A percentile compares a stretch with the other conserved stretches of the same genome.
These are phyloP conservation scores for Meandrina meandrites DNA, from an alignment of 92 coral and sea anemone species.

Conservation along the genomic window DNA sequence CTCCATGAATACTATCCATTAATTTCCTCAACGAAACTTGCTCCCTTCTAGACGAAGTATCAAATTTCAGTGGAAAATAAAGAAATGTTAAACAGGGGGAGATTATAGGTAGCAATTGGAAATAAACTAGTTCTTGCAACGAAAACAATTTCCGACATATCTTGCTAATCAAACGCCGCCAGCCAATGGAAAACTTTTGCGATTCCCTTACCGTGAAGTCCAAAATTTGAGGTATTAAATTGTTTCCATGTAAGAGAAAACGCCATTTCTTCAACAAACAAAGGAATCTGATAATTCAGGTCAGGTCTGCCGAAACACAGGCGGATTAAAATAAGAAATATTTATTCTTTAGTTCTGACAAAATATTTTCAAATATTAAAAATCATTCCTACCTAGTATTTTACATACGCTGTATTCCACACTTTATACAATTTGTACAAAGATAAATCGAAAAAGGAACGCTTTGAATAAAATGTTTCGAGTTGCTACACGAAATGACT, in stretches of 20 bases:
- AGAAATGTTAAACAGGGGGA: neutral
- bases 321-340: constrained; percentile 16
- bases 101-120: neutral
- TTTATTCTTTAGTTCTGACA: constrained; percentile 29
- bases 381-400: constrained; percentile 39
- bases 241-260: neutral
- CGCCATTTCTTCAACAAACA: neutral
- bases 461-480: neutral
- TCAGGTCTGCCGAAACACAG: neutral
- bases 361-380: constrained; percentile 37
- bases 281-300: neutral
- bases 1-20: neutral
- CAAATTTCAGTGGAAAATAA: neutral
- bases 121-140: neutral
- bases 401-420: constrained; percentile 33
- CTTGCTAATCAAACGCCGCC: neutral
- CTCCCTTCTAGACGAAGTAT: neutral
- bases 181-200: neutral
- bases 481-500: neutral
- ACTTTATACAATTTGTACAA: constrained; percentile 44
- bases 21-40: neutral
- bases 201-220: neutral
- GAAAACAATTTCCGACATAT: neutral
- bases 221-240: neutral
- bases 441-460: constrained; percentile 23